Conservation (phyloP, 2,888 invertebrate species). For the Encarsia formosa region DNA sequence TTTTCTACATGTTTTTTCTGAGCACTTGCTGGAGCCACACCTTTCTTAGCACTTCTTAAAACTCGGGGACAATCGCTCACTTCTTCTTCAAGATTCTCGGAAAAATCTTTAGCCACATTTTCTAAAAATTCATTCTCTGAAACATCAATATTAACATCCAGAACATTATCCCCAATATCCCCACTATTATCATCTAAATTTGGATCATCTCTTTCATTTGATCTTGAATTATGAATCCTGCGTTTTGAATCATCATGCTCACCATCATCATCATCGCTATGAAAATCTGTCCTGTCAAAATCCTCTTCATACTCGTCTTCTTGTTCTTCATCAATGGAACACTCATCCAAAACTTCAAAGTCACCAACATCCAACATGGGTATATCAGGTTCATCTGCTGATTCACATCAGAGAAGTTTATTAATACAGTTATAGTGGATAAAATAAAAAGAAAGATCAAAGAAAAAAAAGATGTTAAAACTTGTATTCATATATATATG, state of each 20-base stretch:
- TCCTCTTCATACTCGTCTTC: slow-evolving; percentile 4
- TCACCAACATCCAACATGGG: slow-evolving; percentile 40
- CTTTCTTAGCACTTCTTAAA: slow-evolving; percentile 6
- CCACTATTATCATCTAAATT: slow-evolving; percentile 28
- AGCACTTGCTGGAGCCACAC: slow-evolving; percentile 10
- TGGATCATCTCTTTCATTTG: slow-evolving; percentile 5
- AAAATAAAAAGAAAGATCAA: not conserved
- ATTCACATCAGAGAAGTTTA: not conserved
- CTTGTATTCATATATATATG: not conserved
- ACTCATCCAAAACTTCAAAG: slow-evolving; percentile 36
- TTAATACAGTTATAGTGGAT: not conserved
- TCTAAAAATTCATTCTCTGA: slow-evolving; percentile 27
- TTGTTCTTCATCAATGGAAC: slow-evolving; percentile 25
- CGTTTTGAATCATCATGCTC: slow-evolving; percentile 2
- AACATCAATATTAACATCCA: slow-evolving; percentile 30
- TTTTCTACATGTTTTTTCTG: slow-evolving; percentile 2
- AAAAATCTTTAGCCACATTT: slow-evolving; percentile 31
- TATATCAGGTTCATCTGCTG: slow-evolving; percentile 33
- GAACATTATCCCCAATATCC: slow-evolving; percentile 30
- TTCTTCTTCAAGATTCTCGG: slow-evolving; percentile 32
- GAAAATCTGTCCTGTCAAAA: not conserved
- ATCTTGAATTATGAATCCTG: too few species aligned
- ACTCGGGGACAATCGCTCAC: slow-evolving; percentile 11
- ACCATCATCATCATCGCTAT: slow-evolving; percentile 6
- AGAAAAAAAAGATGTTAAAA: not conserved